Percentiles rank a stretch among this genome's conserved stretches.
Evolutionary conservation across 1,140 invertebrate species (phyloP).

Genomic region (Scaptomyza montana): DNA sequence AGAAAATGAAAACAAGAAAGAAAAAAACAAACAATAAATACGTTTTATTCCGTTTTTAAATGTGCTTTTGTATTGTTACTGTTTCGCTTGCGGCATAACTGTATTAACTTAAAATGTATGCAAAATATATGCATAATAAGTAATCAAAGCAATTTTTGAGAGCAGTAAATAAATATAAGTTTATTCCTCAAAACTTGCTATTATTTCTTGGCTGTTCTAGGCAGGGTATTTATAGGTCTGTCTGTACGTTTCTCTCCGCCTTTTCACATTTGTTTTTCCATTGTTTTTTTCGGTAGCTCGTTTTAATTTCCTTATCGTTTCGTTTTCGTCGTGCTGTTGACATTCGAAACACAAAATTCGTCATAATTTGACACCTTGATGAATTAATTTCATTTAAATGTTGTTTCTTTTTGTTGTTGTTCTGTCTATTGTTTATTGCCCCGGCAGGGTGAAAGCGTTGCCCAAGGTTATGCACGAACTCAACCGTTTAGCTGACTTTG

Average conservation of each 20-base stretch:
- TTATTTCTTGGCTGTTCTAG: not conserved
- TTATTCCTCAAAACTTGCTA: no score
- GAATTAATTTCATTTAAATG: slow-evolving; percentile 46
- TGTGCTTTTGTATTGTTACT: slow-evolving; percentile 14
- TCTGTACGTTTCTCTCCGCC: not conserved
- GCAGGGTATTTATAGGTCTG: slow-evolving; percentile 7
- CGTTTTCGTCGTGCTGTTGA: slow-evolving; percentile 16
- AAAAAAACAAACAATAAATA: slow-evolving; percentile 5
- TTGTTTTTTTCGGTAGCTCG: slow-evolving; percentile 6
- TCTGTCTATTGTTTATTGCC: slow-evolving; percentile 22
- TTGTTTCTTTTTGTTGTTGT: slow-evolving; percentile 27
- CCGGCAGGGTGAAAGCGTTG: slow-evolving; percentile 55
- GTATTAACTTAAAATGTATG: slow-evolving; percentile 49
- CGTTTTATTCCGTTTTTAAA: slow-evolving; percentile 35
- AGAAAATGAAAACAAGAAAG: slow-evolving; percentile 15
- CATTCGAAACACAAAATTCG: slow-evolving; percentile 33
- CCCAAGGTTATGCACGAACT: slow-evolving; percentile 56
- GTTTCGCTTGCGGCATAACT: slow-evolving; percentile 56
- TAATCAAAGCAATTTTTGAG: not conserved
- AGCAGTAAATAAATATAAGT: slow-evolving; percentile 10
- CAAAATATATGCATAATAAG: slow-evolving; percentile 35
- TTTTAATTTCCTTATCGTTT: slow-evolving; percentile 26
- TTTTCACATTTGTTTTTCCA: slow-evolving; percentile 4
- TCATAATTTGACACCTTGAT: slow-evolving; percentile 55
- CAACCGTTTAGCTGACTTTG: slow-evolving; percentile 34